phyloP scores from a whole-genome alignment of 2,797 vertebrate genomes.

The Neoniphon sammara region DNA sequence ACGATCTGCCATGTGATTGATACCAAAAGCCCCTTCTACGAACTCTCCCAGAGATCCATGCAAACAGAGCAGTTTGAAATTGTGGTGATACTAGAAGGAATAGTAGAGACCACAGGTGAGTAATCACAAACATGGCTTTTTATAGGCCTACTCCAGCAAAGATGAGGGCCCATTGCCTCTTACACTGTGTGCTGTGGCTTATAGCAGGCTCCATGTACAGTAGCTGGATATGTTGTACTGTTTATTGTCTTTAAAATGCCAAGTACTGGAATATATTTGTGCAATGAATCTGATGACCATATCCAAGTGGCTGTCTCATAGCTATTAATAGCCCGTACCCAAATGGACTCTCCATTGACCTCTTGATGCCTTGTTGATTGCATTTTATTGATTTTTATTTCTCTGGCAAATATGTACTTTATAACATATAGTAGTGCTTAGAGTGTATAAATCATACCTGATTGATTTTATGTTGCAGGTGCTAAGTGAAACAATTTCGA shows the following conservation, averaged over 20 bases:
- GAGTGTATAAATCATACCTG: slow-evolving; percentile 34
- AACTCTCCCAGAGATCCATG: slow-evolving; percentile 98
- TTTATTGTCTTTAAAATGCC: slow-evolving; percentile 5
- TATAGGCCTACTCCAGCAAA: not conserved
- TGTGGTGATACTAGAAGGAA: slow-evolving; percentile 98
- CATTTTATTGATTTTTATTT: slow-evolving; percentile 67
- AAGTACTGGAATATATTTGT: slow-evolving; percentile 8
- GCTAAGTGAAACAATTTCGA: slow-evolving; percentile 11
- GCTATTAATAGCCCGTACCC: slow-evolving; percentile 45
- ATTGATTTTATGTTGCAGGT: slow-evolving; percentile 40
- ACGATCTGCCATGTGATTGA: slow-evolving; percentile 99
- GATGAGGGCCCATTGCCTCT: not conserved
- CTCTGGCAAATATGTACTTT: slow-evolving; percentile 45
- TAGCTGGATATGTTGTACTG: not conserved
- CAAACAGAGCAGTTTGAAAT: slow-evolving; percentile 98
- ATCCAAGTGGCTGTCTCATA: slow-evolving; percentile 12
- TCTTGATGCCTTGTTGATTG: slow-evolving; percentile 57
- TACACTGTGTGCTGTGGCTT: slow-evolving; percentile 29
- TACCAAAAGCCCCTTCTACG: slow-evolving; percentile 98
- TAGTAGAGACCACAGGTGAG: slow-evolving; percentile 99
- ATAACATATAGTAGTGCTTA: slow-evolving; percentile 43
- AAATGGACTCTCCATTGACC: slow-evolving; percentile 57
- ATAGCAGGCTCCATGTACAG: slow-evolving; percentile 17
- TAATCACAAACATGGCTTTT: slow-evolving; percentile 32
- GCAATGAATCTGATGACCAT: slow-evolving; percentile 12